These are phyloP conservation scores for Turritopsis dohrnii DNA, from an alignment of 30 jellyfish, hydroid and myxozoan species.

Conservation along the genomic window DNA sequence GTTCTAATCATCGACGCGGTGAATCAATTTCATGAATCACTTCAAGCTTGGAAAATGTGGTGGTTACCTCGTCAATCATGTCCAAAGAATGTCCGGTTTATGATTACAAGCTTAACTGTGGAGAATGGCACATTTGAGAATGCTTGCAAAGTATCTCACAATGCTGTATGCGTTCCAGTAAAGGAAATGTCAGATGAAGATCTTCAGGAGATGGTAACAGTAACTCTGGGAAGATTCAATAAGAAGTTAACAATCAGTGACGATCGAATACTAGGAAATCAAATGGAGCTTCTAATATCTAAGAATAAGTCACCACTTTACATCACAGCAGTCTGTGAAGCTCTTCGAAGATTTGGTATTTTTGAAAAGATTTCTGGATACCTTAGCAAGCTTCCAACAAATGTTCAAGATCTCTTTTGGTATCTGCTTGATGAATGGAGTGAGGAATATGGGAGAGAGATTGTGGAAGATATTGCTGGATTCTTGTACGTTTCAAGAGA, in stretches of 20 bases:
- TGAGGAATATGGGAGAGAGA: neutral
- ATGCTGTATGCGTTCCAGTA: conserved; percentile 13
- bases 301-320: neutral
- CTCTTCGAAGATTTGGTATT: conserved; percentile 5
- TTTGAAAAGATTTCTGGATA: neutral
- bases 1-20: conserved; percentile 1
- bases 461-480: conserved; percentile 15
- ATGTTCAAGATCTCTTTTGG: neutral
- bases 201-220: conserved; percentile 1
- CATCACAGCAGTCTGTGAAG: neutral
- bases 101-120: neutral
- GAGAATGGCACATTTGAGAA: neutral
- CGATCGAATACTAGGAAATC: conserved; percentile 10
- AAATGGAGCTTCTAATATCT: neutral
- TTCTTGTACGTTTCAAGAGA: conserved; percentile 7
- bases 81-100: neutral
- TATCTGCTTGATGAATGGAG: neutral
- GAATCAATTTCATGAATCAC: neutral
- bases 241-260: neutral
- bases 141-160: conserved; percentile 1
- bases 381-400: neutral
- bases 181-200: neutral
- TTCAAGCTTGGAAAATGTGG: conserved; percentile 10
- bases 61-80: neutral
- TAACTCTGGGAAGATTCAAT: neutral